A percentile compares a stretch with the other conserved stretches of the same genome.
These are phyloP conservation scores for Xenus cinereus DNA, from an alignment of 2,113 vertebrate species.

Conservation along the genomic window DNA sequence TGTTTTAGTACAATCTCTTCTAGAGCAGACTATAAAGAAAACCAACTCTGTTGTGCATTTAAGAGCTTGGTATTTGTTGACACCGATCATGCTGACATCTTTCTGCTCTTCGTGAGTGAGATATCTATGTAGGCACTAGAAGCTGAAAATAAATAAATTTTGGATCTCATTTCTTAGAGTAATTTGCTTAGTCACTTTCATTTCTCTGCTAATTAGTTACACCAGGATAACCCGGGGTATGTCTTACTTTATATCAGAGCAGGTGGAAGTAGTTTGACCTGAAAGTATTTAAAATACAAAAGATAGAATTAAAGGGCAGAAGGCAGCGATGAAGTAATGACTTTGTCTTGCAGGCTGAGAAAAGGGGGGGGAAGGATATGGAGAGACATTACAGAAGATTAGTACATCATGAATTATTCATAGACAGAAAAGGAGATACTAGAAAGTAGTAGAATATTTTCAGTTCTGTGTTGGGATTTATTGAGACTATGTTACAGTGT, in stretches of 20 bases:
- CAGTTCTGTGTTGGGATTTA: background rate
- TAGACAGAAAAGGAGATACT: background rate
- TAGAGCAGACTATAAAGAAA: background rate
- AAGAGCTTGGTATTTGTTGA: background rate
- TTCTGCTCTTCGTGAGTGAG: background rate
- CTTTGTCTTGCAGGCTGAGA: constrained; percentile 7
- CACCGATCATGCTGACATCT: background rate
- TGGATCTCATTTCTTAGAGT: background rate
- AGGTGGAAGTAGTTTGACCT: background rate
- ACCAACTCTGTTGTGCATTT: background rate
- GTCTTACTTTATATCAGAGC: background rate
- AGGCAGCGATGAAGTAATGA: constrained; percentile 28
- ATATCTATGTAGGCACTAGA: background rate
- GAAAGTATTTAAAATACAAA: constrained; percentile 27
- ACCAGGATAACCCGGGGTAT: background rate
- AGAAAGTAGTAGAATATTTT: constrained; percentile 5
- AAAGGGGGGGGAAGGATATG: background rate
- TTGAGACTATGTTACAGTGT: background rate
- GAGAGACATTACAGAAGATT: constrained; percentile 38
- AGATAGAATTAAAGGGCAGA: background rate
- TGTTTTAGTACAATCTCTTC: background rate
- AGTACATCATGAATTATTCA: constrained; percentile 40
- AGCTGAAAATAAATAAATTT: background rate
- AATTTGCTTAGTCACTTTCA: background rate
- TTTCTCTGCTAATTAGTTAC: background rate